A percentile compares a stretch with the other conserved stretches of the same genome.
Conservation (phyloP, 2,888 invertebrate species). For the Resseliella maxima region DNA sequence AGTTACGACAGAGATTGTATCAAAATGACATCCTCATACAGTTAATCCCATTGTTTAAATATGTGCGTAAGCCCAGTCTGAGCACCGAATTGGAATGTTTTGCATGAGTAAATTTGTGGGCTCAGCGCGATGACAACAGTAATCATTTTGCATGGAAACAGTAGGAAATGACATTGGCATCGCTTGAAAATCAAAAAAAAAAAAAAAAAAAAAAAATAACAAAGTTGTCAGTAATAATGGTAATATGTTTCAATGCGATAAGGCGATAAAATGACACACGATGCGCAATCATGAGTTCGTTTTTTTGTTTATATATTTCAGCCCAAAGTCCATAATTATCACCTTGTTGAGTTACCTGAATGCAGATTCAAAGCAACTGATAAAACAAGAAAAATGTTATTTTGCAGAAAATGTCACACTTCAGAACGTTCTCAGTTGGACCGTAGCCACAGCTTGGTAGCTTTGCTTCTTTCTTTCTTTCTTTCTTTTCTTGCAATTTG, state of each 20-base stretch:
- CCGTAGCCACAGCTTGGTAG: not conserved
- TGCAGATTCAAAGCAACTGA: slow-evolving; percentile 19
- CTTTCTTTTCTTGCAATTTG: not conserved
- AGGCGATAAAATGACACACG: slow-evolving; percentile 51
- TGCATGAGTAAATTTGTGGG: not conserved
- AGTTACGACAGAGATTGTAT: not conserved
- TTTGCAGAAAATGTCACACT: slow-evolving; percentile 29
- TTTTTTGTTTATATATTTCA: not conserved
- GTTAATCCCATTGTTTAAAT: not conserved
- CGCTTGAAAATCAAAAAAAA: not conserved
- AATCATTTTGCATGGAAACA: not conserved
- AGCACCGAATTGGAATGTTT: not conserved
- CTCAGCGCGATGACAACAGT: not conserved
- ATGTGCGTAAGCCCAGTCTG: not conserved
- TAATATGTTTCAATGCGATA: slow-evolving; percentile 33
- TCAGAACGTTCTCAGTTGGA: not conserved
- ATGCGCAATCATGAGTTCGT: not conserved
- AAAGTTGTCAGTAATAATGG: slow-evolving; percentile 19
- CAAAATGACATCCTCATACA: not conserved
- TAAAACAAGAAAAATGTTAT: slow-evolving; percentile 31
- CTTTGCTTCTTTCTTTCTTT: not conserved
- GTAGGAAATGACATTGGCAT: slow-evolving; percentile 8
- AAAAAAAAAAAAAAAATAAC: too few species aligned
- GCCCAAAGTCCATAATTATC: slow-evolving; percentile 13
- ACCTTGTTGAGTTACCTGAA: slow-evolving; percentile 43